A percentile compares a stretch with the other conserved stretches of the same genome.
These are phyloP conservation scores for Acleris cristana DNA, from an alignment of 2,888 invertebrate species.

Conservation along the genomic window DNA sequence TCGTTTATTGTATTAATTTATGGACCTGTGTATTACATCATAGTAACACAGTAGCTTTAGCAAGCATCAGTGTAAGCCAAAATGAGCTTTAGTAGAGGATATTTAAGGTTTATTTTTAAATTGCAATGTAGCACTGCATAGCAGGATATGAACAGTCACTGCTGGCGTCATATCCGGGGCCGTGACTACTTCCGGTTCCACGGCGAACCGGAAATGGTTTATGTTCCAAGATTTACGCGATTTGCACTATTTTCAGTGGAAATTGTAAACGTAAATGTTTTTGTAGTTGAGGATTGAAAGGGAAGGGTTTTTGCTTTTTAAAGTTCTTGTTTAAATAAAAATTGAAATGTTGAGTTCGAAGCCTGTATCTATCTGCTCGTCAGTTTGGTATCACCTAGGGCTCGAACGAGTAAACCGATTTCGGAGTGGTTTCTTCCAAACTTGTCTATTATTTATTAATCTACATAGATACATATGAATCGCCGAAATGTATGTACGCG, in stretches of 20 bases:
- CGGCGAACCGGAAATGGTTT: constrained; percentile 39
- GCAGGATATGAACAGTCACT: constrained; percentile 66
- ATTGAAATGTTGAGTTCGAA: too few species aligned
- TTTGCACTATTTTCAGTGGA: constrained; percentile 27
- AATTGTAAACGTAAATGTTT: constrained; percentile 12
- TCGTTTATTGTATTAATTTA: neutral
- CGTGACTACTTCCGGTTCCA: constrained; percentile 69
- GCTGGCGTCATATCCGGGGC: constrained; percentile 69
- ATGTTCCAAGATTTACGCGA: constrained; percentile 36
- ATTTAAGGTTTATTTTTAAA: constrained; percentile 17
- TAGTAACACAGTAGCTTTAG: constrained; percentile 8
- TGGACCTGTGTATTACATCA: constrained; percentile 1
- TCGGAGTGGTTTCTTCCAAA: too few species aligned
- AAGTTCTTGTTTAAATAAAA: too few species aligned
- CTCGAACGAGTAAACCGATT: too few species aligned
- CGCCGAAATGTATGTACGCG: too few species aligned
- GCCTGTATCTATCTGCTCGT: too few species aligned
- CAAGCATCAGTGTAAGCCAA: neutral
- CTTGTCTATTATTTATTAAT: too few species aligned
- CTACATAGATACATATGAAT: too few species aligned
- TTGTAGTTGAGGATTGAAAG: neutral
- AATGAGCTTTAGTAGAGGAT: neutral
- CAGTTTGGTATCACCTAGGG: too few species aligned
- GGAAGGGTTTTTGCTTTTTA: neutral
- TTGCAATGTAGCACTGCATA: constrained; percentile 35